Evolutionary conservation across 2,113 vertebrate species (phyloP).

Genomic region (Stegostoma tigrinum): DNA sequence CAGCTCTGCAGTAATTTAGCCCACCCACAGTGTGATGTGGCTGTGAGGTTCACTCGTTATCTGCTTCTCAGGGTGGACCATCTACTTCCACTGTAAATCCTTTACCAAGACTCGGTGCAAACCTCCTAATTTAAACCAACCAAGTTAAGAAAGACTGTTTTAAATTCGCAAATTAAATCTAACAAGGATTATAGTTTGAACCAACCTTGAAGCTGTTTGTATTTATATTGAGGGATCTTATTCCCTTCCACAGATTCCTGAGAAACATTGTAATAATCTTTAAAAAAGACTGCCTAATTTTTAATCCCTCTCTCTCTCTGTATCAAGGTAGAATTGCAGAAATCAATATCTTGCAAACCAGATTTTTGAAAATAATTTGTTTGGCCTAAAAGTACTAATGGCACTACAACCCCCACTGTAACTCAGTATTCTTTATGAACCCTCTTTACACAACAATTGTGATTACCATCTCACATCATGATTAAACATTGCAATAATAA

Average conservation of each 20-base stretch:
- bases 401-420: not conserved
- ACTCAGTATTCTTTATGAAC: not conserved
- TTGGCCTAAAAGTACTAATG: not conserved
- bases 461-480: not conserved
- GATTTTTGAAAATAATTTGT: not conserved
- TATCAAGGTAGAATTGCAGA: not conserved
- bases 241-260: not conserved
- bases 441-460: not conserved
- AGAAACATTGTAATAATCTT: not conserved
- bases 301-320: not conserved
- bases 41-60: too few relatives aligned
- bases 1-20: too few relatives aligned
- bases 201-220: not conserved
- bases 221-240: not conserved
- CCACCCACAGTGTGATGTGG: too few relatives aligned
- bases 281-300: not conserved
- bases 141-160: not conserved
- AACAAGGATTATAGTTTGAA: not conserved
- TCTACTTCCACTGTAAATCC: too few relatives aligned
- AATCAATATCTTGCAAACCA: not conserved
- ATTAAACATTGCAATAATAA: not conserved
- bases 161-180: not conserved
- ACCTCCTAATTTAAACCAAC: not conserved
- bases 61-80: too few relatives aligned
- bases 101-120: too few relatives aligned